Conservation (phyloP, 2,888 invertebrate species). For the Athrips mouffetella region DNA sequence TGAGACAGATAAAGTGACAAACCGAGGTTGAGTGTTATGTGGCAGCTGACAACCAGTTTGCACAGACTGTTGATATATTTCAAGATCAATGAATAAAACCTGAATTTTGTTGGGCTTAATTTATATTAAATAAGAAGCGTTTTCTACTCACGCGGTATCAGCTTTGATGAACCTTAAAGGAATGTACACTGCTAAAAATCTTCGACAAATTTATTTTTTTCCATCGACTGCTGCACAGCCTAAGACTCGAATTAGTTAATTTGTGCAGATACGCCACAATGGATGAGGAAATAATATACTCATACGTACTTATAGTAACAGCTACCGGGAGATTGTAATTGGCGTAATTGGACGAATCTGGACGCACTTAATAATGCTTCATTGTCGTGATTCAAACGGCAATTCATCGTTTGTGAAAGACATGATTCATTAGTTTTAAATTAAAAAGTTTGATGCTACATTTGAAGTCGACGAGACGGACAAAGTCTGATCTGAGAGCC, state of each 20-base stretch:
- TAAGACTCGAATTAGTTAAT: conserved; percentile 70
- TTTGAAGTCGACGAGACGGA: conserved; percentile 5
- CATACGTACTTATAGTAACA: conserved; percentile 45
- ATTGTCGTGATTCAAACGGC: conserved; percentile 74
- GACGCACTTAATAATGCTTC: conserved; percentile 72
- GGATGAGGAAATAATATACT: conserved; percentile 72
- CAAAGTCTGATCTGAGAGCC: conserved; percentile 1
- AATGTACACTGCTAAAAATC: too few relatives aligned
- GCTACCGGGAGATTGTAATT: conserved; percentile 73
- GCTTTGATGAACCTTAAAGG: too few relatives aligned
- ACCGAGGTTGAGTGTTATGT: not conserved
- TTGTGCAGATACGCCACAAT: conserved; percentile 74
- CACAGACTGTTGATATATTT: not conserved
- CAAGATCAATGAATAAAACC: too few relatives aligned
- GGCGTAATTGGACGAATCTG: conserved; percentile 77
- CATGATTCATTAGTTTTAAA: conserved; percentile 69
- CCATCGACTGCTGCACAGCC: conserved; percentile 11
- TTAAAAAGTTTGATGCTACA: conserved; percentile 48
- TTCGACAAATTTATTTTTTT: not conserved
- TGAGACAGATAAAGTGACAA: not conserved
- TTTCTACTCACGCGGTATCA: too few relatives aligned
- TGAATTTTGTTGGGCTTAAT: too few relatives aligned
- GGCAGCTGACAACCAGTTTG: not conserved
- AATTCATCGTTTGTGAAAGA: conserved; percentile 72
- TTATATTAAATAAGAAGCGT: too few relatives aligned